Evolutionary conservation across 2,888 invertebrate species (phyloP).

Genomic region (Ommatoiulus sabulosus): DNA sequence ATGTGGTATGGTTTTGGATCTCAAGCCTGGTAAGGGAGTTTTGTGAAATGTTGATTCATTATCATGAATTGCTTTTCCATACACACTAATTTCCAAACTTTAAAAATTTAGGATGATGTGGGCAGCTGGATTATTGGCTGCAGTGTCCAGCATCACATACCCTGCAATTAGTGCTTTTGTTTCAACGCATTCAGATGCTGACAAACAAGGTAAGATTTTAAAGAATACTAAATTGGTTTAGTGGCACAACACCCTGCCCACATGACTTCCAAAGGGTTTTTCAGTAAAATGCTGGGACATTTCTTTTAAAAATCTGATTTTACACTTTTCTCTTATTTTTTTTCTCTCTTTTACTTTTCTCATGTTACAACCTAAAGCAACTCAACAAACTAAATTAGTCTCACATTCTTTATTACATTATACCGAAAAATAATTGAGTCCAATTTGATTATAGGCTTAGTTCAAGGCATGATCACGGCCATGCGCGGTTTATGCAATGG

Average conservation of each 20-base stretch:
- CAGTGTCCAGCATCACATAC: conserved; percentile 96
- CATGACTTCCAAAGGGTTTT: no score
- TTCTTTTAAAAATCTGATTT: no score
- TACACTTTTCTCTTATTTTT: no score
- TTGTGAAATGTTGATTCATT: background rate
- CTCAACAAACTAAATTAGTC: no score
- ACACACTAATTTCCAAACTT: background rate
- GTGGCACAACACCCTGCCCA: no score
- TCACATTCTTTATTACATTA: background rate
- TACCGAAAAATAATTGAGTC: background rate
- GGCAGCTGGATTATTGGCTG: conserved; percentile 96
- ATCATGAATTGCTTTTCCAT: background rate
- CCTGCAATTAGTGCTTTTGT: conserved; percentile 99
- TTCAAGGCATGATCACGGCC: conserved; percentile 98
- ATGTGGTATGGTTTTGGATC: conserved; percentile 98
- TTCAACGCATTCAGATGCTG: conserved; percentile 96
- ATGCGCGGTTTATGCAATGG: conserved; percentile 98
- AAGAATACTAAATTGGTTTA: background rate
- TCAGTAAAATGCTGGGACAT: no score
- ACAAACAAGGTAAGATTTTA: conserved; percentile 82
- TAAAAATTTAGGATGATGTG: conserved; percentile 89
- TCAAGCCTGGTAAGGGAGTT: conserved; percentile 81
- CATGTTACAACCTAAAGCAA: no score
- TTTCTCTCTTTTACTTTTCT: no score
- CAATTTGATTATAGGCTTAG: conserved; percentile 73